Conservation (phyloP, 2,888 invertebrate genomes). For the Agonopterix heracliana region DNA sequence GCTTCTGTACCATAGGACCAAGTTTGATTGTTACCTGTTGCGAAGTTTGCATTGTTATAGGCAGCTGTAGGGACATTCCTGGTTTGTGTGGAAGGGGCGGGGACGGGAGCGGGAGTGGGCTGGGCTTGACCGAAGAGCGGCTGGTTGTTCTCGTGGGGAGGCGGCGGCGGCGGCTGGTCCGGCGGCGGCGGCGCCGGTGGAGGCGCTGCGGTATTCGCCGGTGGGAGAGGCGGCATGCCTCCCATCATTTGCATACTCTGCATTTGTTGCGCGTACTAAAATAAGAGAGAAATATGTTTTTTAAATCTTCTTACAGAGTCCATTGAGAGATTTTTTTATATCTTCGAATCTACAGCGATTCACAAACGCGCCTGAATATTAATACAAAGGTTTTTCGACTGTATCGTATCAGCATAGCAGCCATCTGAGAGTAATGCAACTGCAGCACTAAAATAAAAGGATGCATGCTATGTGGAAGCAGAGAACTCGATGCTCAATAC, state of each 20-base stretch:
- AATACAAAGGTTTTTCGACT: no score
- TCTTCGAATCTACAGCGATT: neutral
- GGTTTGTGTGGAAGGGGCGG: conserved; percentile 13
- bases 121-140: conserved; percentile 41
- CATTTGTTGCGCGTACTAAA: conserved; percentile 47
- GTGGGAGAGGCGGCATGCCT: conserved; percentile 28
- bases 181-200: conserved; percentile 40
- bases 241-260: conserved; percentile 45
- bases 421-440: no score
- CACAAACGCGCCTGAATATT: no score
- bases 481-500: no score
- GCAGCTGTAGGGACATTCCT: conserved; percentile 11
- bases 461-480: no score
- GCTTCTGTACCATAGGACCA: conserved; percentile 33
- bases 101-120: conserved; percentile 23
- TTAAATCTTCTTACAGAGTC: neutral
- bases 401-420: no score
- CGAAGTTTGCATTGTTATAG: conserved; percentile 25
- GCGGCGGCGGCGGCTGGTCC: conserved; percentile 43
- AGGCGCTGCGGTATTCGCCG: conserved; percentile 25
- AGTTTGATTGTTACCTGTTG: conserved; percentile 45
- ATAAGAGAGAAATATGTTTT: conserved; percentile 6
- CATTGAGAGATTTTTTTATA: neutral
- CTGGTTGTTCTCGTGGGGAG: conserved; percentile 63
- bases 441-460: no score